Evolutionary conservation across 2,797 vertebrate species (phyloP).

Genomic region (Pangasius sanitwongsei): DNA sequence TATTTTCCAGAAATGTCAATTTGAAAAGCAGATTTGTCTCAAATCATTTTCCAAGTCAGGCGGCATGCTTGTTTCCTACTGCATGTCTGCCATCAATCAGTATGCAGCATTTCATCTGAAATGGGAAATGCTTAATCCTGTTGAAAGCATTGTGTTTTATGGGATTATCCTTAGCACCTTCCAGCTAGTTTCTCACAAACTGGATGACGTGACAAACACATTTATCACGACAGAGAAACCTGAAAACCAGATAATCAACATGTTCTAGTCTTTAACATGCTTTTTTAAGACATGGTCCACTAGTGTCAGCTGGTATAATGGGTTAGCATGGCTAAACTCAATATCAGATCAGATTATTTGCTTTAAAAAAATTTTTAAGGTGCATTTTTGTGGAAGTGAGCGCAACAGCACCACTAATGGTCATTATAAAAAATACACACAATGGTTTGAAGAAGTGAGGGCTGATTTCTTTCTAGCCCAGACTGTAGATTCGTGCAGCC

Average conservation of each 20-base stretch:
- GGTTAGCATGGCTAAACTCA: not conserved
- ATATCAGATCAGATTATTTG: not conserved
- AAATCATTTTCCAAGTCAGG: constrained; percentile 10
- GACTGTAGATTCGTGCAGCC: not conserved
- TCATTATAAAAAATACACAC: not conserved
- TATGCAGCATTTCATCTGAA: not conserved
- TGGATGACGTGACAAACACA: not conserved
- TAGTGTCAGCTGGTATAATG: not conserved
- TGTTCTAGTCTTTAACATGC: not conserved
- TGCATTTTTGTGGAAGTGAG: not conserved
- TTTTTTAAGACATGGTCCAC: not conserved
- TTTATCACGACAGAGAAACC: not conserved
- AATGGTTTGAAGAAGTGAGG: not conserved
- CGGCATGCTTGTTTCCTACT: not conserved
- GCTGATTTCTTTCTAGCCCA: not conserved
- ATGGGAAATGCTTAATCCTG: constrained; percentile 27
- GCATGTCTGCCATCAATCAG: not conserved
- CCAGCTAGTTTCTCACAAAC: constrained; percentile 16
- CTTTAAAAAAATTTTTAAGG: not conserved
- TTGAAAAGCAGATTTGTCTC: not conserved
- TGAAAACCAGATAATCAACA: not conserved
- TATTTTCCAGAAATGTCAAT: not conserved
- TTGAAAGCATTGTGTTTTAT: constrained; percentile 4
- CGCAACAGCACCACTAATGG: too few relatives aligned
- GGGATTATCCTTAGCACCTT: not conserved